Evolutionary conservation across 1,140 invertebrate genomes (phyloP).

Genomic region (Patella vulgata): DNA sequence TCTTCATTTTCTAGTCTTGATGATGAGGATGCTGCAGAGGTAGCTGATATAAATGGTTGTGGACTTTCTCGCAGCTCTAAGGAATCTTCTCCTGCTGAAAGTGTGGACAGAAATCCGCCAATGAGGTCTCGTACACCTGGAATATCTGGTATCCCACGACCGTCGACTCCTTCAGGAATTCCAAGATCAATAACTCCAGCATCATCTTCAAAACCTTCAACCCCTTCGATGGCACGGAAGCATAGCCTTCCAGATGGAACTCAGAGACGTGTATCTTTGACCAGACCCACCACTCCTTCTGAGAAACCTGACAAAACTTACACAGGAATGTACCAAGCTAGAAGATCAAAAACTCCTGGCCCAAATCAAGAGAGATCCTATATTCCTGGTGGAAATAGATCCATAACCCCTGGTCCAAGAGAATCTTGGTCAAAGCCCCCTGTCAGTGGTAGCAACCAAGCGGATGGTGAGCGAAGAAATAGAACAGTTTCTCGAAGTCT

Average conservation of each 20-base stretch:
- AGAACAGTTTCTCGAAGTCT: slow-evolving; percentile 6
- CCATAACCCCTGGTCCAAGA: slow-evolving; percentile 36
- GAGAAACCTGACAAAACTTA: slow-evolving; percentile 24
- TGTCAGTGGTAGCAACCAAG: too few relatives aligned
- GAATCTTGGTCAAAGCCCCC: slow-evolving; percentile 8
- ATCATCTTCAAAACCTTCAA: neutral
- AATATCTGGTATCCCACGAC: slow-evolving; percentile 22
- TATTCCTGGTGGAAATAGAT: slow-evolving; percentile 9
- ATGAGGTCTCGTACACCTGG: too few relatives aligned
- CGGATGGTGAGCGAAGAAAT: neutral
- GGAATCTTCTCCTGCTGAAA: too few relatives aligned
- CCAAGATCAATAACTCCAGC: too few relatives aligned
- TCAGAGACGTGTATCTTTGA: slow-evolving; percentile 18
- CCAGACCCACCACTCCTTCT: slow-evolving; percentile 13
- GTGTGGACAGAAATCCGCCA: too few relatives aligned
- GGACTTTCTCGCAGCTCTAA: too few relatives aligned
- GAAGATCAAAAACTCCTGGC: slow-evolving; percentile 45
- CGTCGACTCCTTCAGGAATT: slow-evolving; percentile 26
- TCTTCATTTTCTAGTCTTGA: too few relatives aligned
- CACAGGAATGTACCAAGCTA: slow-evolving; percentile 30
- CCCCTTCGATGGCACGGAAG: slow-evolving; percentile 5
- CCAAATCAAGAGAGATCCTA: slow-evolving; percentile 16
- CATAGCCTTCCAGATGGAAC: slow-evolving; percentile 23
- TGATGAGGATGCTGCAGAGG: too few relatives aligned
- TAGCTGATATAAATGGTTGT: too few relatives aligned